phyloP scores from a whole-genome alignment of 2,113 vertebrate species.

The Semnornis frantzii region DNA sequence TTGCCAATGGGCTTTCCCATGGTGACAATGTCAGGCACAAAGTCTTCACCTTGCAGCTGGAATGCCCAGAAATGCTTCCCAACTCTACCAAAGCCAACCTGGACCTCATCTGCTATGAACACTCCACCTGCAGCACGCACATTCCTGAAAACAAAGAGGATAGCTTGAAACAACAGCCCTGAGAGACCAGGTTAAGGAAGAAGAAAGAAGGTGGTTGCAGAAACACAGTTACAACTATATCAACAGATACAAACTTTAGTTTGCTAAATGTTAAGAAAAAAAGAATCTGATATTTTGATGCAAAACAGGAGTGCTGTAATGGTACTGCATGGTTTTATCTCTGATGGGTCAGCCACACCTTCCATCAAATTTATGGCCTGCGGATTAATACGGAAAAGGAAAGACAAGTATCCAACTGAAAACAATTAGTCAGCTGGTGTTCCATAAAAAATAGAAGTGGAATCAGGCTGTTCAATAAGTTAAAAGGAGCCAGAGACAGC shows the following conservation, averaged over 20 bases:
- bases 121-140: slow-evolving; percentile 85
- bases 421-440: not conserved
- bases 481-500: not conserved
- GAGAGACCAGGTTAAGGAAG: not conserved
- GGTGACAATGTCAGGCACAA: slow-evolving; percentile 94
- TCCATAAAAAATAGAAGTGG: not conserved
- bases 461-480: not conserved
- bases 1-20: slow-evolving; percentile 99
- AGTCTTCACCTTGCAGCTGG: slow-evolving; percentile 90
- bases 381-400: not conserved
- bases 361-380: not conserved
- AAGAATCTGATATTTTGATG: not conserved
- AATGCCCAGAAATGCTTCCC: slow-evolving; percentile 95
- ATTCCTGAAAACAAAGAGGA: slow-evolving; percentile 74
- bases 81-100: slow-evolving; percentile 94
- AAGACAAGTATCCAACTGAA: not conserved
- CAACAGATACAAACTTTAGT: not conserved
- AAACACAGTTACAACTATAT: not conserved
- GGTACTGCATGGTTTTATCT: not conserved
- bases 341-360: not conserved
- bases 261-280: not conserved
- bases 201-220: not conserved
- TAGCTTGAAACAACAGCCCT: not conserved
- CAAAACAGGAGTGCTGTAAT: not conserved
- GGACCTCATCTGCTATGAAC: slow-evolving; percentile 95